Evolutionary conservation across 2,113 vertebrate genomes (phyloP).

Genomic region (Caranx ignobilis): DNA sequence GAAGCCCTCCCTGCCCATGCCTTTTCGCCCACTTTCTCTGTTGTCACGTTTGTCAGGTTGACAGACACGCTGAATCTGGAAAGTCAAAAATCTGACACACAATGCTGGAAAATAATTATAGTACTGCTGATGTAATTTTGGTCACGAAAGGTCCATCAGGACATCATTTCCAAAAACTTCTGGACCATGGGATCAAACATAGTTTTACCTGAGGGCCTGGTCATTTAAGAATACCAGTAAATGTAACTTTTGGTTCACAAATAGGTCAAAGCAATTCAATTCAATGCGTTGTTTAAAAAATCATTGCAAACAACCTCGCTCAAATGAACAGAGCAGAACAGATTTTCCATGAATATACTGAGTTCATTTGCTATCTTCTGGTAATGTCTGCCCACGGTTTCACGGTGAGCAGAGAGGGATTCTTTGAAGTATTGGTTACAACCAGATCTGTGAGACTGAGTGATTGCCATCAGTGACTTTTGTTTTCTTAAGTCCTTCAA

Average conservation of each 20-base stretch:
- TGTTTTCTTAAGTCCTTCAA: conserved; percentile 67
- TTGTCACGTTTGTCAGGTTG: conserved; percentile 43
- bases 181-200: not conserved
- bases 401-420: not conserved
- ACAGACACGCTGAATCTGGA: conserved; percentile 34
- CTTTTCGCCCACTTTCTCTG: conserved; percentile 58
- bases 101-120: not conserved
- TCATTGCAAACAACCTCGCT: not conserved
- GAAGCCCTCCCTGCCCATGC: conserved; percentile 46
- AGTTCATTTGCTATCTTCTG: conserved; percentile 6
- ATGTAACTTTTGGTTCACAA: not conserved
- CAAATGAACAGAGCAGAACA: conserved; percentile 7
- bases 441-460: conserved; percentile 41
- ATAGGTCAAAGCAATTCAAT: not conserved
- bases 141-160: not conserved
- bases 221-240: not conserved
- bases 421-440: conserved; percentile 56
- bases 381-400: not conserved
- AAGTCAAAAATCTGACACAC: not conserved
- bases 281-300: not conserved
- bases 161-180: not conserved
- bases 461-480: conserved; percentile 49
- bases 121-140: not conserved
- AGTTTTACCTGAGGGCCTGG: not conserved
- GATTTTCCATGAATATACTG: not conserved